phyloP scores from a whole-genome alignment of 1,140 invertebrate species.

The Archegozetes longisetosus region DNA sequence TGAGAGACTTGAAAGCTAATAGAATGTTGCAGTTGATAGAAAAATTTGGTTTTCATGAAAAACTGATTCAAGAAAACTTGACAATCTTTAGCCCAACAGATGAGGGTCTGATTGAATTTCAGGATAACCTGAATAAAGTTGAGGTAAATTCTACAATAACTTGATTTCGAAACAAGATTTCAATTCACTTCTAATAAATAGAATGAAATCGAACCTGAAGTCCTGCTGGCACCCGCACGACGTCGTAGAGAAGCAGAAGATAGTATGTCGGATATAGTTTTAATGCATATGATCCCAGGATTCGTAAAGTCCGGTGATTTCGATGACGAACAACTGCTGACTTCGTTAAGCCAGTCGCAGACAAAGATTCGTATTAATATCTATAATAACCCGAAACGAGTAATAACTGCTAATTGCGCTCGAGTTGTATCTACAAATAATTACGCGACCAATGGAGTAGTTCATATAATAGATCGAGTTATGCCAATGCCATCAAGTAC shows the following conservation, averaged over 20 bases:
- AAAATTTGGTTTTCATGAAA: constrained; percentile 30
- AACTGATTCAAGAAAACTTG: constrained; percentile 30
- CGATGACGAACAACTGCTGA: constrained; percentile 5
- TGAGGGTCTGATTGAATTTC: constrained; percentile 30
- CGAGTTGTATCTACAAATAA: constrained; percentile 29
- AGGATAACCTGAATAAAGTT: constrained; percentile 19
- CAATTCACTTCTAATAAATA: constrained; percentile 3
- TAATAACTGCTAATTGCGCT: constrained; percentile 32
- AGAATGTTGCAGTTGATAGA: constrained; percentile 36
- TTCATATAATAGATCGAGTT: constrained; percentile 37
- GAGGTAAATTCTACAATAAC: constrained; percentile 6
- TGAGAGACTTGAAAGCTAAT: constrained; percentile 35
- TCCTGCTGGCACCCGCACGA: neutral
- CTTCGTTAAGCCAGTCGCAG: neutral
- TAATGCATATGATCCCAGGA: constrained; percentile 10
- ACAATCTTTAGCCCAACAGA: constrained; percentile 41
- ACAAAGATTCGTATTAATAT: constrained; percentile 15
- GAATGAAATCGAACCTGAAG: constrained; percentile 10
- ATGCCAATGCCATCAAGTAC: constrained; percentile 33
- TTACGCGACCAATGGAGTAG: constrained; percentile 35
- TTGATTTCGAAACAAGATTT: neutral
- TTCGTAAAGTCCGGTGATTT: constrained; percentile 17
- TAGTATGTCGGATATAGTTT: neutral
- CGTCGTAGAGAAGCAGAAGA: neutral
- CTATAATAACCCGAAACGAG: constrained; percentile 21